Evolutionary conservation across 53 echinoderm and acorn worm genomes (phyloP), one percentile per base, ranked within the genome.

Genomic region (Holothuria scabra): DNA sequence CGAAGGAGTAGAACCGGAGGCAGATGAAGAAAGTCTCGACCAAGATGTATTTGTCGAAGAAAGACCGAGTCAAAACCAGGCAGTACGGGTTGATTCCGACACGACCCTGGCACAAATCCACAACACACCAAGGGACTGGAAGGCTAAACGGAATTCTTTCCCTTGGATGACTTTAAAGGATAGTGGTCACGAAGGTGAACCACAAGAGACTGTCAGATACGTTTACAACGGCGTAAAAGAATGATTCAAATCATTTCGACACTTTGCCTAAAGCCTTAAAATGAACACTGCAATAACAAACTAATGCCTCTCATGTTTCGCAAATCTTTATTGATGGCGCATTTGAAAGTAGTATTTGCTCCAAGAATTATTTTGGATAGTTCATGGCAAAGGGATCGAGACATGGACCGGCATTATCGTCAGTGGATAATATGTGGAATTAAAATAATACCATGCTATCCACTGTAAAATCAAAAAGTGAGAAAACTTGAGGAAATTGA

Each of bases 211-310:
- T 12, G 38, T 67, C 18, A 62, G 90, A 63, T 90, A 90, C 56
- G 86, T 90, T 13, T 90, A 90, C 60, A 90, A 90, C 41, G 90
- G 90, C 19, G 72, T 72, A 12, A 90, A 82, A 28, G 56, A 55
- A 28, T 78, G 52, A 52, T 52, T 52, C 52, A 52, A 18, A 52
- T 16, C 14, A 18, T 18, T 52, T 52, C 16, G 0, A 52, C 14
- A 52, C 52, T 3, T 52, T 52, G 52, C 14, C 52, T 52, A 2
- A 18, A 52, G 52, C 52, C 52, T 52, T 52, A 52, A 1, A 0
- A 18, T 52, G 52, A 52, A 1, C 52, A 52, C 18, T 52, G 52
- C 52, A 52, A 52, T 52, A 52, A 52, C 18, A 18, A 52, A 18
- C 14, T 8, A 18, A 52, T 52, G 52, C 52, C 52, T 18, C 3